phyloP scores from a whole-genome alignment of 2,888 invertebrate species.

The Drosophila fungiperda region DNA sequence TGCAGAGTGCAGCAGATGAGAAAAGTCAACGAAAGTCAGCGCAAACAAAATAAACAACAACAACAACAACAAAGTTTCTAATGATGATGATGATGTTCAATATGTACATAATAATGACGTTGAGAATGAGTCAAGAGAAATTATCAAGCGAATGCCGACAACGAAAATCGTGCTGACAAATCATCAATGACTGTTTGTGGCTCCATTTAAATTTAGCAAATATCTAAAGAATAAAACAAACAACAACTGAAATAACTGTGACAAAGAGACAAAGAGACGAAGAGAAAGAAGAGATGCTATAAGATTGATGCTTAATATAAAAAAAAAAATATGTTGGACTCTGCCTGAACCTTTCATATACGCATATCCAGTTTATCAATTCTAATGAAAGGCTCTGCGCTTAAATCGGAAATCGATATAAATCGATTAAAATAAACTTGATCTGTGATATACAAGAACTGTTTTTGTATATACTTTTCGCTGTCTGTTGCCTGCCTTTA shows the following conservation, averaged over 20 bases:
- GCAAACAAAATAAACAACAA: constrained; percentile 9
- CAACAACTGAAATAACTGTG: constrained; percentile 32
- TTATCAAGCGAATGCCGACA: constrained; percentile 33
- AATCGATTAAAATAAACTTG: neutral
- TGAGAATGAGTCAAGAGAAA: constrained; percentile 24
- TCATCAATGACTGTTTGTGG: constrained; percentile 64
- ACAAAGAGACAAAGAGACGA: constrained; percentile 17
- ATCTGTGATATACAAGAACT: neutral
- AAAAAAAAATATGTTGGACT: neutral
- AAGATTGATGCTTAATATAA: neutral
- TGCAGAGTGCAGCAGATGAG: constrained; percentile 36
- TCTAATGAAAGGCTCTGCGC: neutral
- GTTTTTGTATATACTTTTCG: neutral
- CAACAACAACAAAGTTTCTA: neutral
- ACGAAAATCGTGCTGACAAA: constrained; percentile 63
- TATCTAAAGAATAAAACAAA: constrained; percentile 11
- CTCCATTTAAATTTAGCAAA: constrained; percentile 71
- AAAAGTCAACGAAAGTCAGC: constrained; percentile 49
- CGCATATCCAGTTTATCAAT: no score
- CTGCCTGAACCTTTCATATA: neutral
- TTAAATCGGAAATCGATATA: neutral
- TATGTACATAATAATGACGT: constrained; percentile 18
- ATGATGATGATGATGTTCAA: constrained; percentile 24
- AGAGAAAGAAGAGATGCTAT: constrained; percentile 21
- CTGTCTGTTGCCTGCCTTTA: neutral